Base-by-base conservation (phyloP, 2,888 invertebrate species). In the Ophonus ardosiacus region DNA sequence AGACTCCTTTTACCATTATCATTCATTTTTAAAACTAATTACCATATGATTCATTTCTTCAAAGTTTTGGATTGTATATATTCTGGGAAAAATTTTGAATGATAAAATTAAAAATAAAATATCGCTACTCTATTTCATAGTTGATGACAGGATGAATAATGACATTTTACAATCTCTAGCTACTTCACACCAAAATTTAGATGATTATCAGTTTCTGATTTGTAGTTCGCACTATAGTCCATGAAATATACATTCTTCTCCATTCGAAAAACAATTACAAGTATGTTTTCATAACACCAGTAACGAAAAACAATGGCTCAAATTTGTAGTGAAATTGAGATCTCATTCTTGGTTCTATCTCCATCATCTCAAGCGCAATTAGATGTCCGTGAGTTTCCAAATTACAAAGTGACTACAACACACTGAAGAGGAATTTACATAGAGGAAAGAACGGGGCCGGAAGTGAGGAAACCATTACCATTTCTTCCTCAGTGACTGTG, bases 401-500 rank as follows among this genome's bases (percentile, higher is more conserved):
- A 78, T 57, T 78, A 78, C 78, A 78, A 78, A 78, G 24, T 78
- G 78, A 24, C 13, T 78, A 78, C 78, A 78, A 83, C 59, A 61
- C 56, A 57, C 40, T 15, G 31, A 82, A 68, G 17, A n/a, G 15
- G 43, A 56, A 83, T 84, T 84, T 84, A 57, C 84, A 84, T 84
- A 78, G 24, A 43, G 21, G 65, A 79, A 78, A 56, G n/a, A 81
- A 51, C 8, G 71, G 61, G 59, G 57, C 80, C 79, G 85, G 85
- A 85, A 80, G 80, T 85, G 57, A 38, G 57, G 85, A 85, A 85
- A 85, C 85, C 38, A 84, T 81, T 81, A 83, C 84, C 78, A 65
- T 74, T 51, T 59, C 57, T 85, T 85, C 71, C 80, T 63, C 68
- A 43, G 71, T 85, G 85, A 85, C 85, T 79, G 57, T 85, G 85